These are phyloP conservation scores for Graphium colonna DNA, from an alignment of 2,888 invertebrate species.

Conservation along the genomic window DNA sequence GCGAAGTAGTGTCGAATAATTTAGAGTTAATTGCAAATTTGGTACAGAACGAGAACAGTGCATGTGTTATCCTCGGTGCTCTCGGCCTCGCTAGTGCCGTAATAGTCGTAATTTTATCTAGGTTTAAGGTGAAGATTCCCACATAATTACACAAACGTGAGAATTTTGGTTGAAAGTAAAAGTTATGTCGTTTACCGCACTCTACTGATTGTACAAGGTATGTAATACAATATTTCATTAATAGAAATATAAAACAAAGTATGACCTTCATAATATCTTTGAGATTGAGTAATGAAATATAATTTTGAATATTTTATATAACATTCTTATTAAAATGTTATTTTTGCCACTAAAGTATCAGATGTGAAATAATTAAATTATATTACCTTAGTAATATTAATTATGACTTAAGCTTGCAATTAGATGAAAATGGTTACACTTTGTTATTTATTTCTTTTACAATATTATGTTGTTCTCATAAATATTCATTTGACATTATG, in stretches of 20 bases:
- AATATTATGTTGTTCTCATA: neutral
- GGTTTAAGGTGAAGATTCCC: slow-evolving; percentile 25
- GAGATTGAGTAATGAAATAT: no score
- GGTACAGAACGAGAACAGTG: slow-evolving; percentile 45
- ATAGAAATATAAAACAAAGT: neutral
- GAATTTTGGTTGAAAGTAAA: slow-evolving; percentile 39
- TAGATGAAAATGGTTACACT: no score
- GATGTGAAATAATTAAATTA: no score
- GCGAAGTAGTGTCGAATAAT: slow-evolving; percentile 61
- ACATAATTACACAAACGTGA: slow-evolving; percentile 11
- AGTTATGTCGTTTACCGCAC: slow-evolving; percentile 42
- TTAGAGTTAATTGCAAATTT: slow-evolving; percentile 53
- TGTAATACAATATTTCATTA: slow-evolving; percentile 30
- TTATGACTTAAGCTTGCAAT: no score
- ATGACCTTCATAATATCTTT: neutral
- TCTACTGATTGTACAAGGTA: slow-evolving; percentile 46
- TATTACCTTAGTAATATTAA: no score
- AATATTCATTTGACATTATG: neutral
- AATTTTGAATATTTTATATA: no score
- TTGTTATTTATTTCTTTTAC: no score
- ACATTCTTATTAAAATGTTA: no score
- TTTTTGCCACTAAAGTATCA: no score
- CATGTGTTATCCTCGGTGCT: slow-evolving; percentile 45
- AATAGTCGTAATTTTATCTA: slow-evolving; percentile 38
- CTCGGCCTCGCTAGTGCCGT: slow-evolving; percentile 41